A percentile compares a stretch with the other conserved stretches of the same genome.
Evolutionary conservation across 2,888 invertebrate genomes (phyloP).

Genomic region (Acanthopleura granulata): DNA sequence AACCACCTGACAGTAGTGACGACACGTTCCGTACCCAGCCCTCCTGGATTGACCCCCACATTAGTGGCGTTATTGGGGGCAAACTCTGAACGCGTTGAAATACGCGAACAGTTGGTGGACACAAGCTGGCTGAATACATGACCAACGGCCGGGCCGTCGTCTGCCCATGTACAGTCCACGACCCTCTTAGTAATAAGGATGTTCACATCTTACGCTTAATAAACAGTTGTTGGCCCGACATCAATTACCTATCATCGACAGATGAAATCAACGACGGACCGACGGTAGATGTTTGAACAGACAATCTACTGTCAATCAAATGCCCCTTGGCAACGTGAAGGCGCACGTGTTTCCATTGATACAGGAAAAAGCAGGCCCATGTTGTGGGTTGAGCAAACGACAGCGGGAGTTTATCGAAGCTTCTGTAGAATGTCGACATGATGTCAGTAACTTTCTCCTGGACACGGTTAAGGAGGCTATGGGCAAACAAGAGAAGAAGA

Average conservation of each 20-base stretch:
- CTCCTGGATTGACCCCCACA: no score
- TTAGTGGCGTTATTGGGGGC: no score
- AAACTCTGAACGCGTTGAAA: neutral
- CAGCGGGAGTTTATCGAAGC: no score
- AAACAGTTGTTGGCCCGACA: neutral
- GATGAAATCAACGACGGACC: slow-evolving; percentile 1
- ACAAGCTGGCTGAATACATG: neutral
- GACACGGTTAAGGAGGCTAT: neutral
- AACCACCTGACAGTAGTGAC: no score
- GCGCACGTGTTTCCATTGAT: neutral
- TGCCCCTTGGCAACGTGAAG: neutral
- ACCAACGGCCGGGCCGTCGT: neutral
- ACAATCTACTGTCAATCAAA: slow-evolving; percentile 7
- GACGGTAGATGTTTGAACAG: neutral
- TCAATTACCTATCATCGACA: slow-evolving; percentile 7
- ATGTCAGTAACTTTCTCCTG: neutral
- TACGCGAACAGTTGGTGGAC: neutral
- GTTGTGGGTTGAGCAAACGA: neutral
- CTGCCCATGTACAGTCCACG: neutral
- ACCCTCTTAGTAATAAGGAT: neutral
- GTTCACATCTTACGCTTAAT: slow-evolving; percentile 4
- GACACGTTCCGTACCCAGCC: no score
- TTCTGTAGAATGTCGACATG: neutral
- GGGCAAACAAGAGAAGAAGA: neutral
- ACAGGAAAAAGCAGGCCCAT: neutral